phyloP scores from a whole-genome alignment of 2,888 invertebrate genomes.

The Noctua fimbriata region DNA sequence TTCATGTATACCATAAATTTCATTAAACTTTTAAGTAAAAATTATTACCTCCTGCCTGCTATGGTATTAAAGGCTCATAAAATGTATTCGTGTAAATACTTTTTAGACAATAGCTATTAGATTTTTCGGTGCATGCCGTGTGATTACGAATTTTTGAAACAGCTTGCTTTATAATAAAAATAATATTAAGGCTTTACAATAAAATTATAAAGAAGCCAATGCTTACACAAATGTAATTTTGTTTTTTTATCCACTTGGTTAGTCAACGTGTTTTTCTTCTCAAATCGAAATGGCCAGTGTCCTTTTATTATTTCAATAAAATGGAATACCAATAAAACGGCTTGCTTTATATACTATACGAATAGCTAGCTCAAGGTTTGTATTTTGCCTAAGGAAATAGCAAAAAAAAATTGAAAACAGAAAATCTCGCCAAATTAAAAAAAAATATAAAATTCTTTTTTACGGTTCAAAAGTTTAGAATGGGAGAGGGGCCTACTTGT shows the following conservation, averaged over 20 bases:
- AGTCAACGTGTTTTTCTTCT: neutral
- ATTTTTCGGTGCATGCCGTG: constrained; percentile 16
- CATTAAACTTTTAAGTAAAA: constrained; percentile 73
- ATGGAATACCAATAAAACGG: neutral
- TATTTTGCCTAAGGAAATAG: no score
- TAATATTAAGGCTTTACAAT: neutral
- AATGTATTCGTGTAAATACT: constrained; percentile 45
- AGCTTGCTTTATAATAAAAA: neutral
- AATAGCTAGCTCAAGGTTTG: neutral
- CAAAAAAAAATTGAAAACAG: no score
- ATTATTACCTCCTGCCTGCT: constrained; percentile 65
- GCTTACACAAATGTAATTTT: neutral
- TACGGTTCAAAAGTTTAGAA: no score
- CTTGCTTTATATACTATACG: neutral
- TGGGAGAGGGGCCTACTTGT: no score
- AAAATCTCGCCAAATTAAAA: no score
- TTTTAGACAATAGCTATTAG: constrained; percentile 22
- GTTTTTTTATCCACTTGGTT: neutral
- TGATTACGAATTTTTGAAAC: neutral
- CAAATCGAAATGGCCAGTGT: neutral
- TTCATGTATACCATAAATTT: constrained; percentile 72
- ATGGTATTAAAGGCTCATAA: constrained; percentile 58
- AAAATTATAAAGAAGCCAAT: neutral
- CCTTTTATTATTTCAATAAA: neutral
- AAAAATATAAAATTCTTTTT: no score